These are phyloP conservation scores for Eurytoma adleriae DNA, from an alignment of 2,888 invertebrate species.

Conservation along the genomic window DNA sequence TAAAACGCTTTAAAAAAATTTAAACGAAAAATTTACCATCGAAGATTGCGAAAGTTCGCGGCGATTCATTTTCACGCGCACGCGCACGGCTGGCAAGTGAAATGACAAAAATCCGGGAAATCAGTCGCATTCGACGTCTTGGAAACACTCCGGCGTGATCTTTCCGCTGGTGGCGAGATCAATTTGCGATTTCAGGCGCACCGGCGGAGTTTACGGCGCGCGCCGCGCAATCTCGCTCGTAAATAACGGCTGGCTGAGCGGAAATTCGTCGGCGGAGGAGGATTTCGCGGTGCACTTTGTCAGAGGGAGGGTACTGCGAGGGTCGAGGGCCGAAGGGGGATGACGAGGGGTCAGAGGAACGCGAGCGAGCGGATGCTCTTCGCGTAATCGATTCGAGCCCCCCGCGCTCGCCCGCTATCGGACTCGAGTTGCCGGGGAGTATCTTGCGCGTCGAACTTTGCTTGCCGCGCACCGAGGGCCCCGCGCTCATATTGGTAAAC, in stretches of 20 bases:
- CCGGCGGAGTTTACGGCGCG: conserved; percentile 64
- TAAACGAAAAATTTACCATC: too few relatives aligned
- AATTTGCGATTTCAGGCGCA: conserved; percentile 69
- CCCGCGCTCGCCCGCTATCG: not conserved
- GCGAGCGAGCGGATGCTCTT: conserved; percentile 49
- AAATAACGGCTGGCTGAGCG: conserved; percentile 67
- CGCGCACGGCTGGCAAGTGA: not conserved
- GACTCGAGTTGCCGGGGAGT: conserved; percentile 19
- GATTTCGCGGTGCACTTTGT: conserved; percentile 69
- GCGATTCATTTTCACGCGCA: too few relatives aligned
- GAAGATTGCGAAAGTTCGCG: too few relatives aligned
- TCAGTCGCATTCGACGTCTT: not conserved
- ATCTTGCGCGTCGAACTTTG: not conserved
- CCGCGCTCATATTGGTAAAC: not conserved
- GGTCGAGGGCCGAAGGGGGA: conserved; percentile 55
- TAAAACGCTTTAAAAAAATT: not conserved
- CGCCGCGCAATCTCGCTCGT: conserved; percentile 65
- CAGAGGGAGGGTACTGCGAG: conserved; percentile 65
- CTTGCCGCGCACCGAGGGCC: not conserved
- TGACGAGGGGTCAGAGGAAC: conserved; percentile 49
- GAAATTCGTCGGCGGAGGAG: conserved; percentile 69
- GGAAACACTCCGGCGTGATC: not conserved
- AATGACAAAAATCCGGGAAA: not conserved
- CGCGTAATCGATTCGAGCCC: conserved; percentile 60
- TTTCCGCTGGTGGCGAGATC: conserved; percentile 62